Percentiles rank a stretch among this genome's conserved stretches.
phyloP scores from a whole-genome alignment of 2,113 vertebrate species.

The Varanus salvator region DNA sequence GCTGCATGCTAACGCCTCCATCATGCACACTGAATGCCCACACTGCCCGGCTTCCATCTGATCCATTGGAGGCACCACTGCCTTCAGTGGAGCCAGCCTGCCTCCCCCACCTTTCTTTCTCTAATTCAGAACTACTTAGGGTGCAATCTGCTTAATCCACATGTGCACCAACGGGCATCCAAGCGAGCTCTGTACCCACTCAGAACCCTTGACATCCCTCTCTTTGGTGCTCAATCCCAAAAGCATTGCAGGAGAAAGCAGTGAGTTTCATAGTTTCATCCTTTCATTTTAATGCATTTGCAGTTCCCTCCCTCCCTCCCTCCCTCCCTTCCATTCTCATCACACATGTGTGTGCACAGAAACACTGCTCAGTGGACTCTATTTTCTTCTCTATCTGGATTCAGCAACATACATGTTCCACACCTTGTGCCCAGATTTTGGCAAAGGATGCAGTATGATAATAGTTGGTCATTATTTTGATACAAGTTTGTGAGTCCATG shows the following conservation, averaged over 20 bases:
- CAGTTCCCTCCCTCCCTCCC: too few species aligned
- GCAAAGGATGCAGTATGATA: not conserved
- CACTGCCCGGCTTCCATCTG: not conserved
- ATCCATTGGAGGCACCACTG: not conserved
- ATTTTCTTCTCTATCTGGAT: not conserved
- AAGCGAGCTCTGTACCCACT: not conserved
- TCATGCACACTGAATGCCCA: not conserved
- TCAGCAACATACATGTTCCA: not conserved
- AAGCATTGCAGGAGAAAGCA: not conserved
- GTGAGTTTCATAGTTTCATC: not conserved
- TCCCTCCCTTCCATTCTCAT: not conserved
- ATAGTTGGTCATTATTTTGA: not conserved
- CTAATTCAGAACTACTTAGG: not conserved
- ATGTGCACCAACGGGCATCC: accelerated
- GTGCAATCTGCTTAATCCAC: not conserved
- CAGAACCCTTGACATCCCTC: not conserved
- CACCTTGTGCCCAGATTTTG: not conserved
- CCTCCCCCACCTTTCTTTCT: not conserved
- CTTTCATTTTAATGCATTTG: not conserved
- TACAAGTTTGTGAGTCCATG: not conserved
- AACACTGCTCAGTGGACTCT: not conserved
- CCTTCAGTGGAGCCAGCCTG: not conserved
- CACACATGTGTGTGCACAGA: too few species aligned
- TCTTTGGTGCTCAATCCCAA: not conserved
- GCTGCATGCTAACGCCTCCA: not conserved